Percentiles rank a stretch among this genome's conserved stretches.
These are phyloP conservation scores for Synergus gifuensis DNA, from an alignment of 2,888 invertebrate species.

Conservation along the genomic window DNA sequence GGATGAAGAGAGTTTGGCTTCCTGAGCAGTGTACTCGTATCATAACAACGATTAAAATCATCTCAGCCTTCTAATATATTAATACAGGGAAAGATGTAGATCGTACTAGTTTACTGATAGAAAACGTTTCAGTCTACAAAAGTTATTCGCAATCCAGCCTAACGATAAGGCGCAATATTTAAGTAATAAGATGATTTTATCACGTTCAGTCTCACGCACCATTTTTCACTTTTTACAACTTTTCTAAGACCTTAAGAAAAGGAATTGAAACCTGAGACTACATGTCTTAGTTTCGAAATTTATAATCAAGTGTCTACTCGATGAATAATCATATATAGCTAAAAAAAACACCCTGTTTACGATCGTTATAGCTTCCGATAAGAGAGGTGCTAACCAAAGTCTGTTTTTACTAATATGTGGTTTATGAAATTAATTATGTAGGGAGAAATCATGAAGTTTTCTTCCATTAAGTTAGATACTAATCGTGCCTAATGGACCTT, in stretches of 20 bases:
- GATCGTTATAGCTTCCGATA: slow-evolving; percentile 31
- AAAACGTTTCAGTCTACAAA: not conserved
- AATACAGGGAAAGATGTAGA: slow-evolving; percentile 46
- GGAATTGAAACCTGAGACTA: not conserved
- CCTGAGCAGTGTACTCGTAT: not conserved
- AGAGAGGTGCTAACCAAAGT: slow-evolving; percentile 59
- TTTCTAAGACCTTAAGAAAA: not conserved
- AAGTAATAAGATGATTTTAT: not conserved
- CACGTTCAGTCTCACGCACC: not conserved
- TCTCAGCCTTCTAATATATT: slow-evolving; percentile 38
- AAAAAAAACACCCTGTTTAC: slow-evolving; percentile 3
- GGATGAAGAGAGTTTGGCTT: slow-evolving; percentile 81
- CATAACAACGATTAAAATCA: slow-evolving; percentile 44
- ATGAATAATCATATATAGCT: slow-evolving; percentile 32
- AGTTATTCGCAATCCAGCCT: not conserved
- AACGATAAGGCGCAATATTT: not conserved
- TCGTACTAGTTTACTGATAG: slow-evolving; percentile 17
- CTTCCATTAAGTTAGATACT: slow-evolving; percentile 36
- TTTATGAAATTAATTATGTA: slow-evolving; percentile 32
- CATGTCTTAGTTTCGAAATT: slow-evolving; percentile 6
- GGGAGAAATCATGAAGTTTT: slow-evolving; percentile 40
- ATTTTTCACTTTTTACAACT: not conserved
- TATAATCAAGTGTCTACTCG: slow-evolving; percentile 24
- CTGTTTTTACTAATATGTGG: slow-evolving; percentile 45
- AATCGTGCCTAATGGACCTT: slow-evolving; percentile 36